Conservation (phyloP, 2,888 invertebrate genomes). For the Pachycephus smyrnensis region DNA sequence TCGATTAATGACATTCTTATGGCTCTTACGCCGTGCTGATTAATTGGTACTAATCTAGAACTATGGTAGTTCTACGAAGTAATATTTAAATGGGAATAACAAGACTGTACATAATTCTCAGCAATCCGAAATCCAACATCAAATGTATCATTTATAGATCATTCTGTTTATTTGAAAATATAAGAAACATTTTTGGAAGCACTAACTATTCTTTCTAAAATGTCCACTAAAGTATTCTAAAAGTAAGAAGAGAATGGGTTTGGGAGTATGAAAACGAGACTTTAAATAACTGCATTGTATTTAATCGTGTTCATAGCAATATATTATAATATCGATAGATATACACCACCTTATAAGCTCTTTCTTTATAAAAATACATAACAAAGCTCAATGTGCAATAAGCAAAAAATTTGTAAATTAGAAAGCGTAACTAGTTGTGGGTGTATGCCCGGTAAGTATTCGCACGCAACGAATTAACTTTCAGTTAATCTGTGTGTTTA, state of each 20-base stretch:
- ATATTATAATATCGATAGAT: slow-evolving; percentile 52
- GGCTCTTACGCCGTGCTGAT: background rate
- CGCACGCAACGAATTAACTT: slow-evolving; percentile 36
- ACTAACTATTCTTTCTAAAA: background rate
- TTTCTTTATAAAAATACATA: slow-evolving; percentile 65
- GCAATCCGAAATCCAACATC: background rate
- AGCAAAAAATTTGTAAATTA: slow-evolving; percentile 53
- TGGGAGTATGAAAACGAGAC: background rate
- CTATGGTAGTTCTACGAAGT: background rate
- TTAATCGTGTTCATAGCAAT: slow-evolving; percentile 48
- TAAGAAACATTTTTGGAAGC: background rate
- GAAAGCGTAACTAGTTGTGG: slow-evolving; percentile 52
- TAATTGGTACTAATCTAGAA: background rate
- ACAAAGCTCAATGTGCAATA: slow-evolving; percentile 60
- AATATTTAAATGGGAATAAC: background rate
- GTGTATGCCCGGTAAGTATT: slow-evolving; percentile 35
- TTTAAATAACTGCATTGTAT: slow-evolving; percentile 20
- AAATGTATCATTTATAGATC: background rate
- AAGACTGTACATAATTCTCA: background rate
- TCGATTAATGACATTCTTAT: background rate
- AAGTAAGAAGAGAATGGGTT: background rate
- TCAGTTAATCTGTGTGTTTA: slow-evolving; percentile 41
- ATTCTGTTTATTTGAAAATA: background rate
- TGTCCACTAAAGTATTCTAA: background rate
- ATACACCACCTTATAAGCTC: slow-evolving; percentile 54